phyloP scores from a whole-genome alignment of 2,797 vertebrate species.

The Sebastes vulpes region DNA sequence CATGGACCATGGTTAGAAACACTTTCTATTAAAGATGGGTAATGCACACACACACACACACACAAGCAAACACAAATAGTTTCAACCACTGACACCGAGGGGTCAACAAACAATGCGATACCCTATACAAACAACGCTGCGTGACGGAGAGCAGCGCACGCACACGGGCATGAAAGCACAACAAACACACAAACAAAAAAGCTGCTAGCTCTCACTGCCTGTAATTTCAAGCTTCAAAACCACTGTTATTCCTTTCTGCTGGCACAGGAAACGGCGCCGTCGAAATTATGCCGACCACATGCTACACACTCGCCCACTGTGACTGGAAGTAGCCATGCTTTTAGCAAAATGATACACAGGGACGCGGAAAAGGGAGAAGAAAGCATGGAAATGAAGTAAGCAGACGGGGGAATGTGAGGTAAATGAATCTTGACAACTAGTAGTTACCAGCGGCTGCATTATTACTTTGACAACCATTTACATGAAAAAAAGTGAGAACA shows the following conservation, averaged over 20 bases:
- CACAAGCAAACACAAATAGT: background rate
- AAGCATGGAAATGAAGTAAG: constrained; percentile 30
- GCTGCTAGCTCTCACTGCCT: background rate
- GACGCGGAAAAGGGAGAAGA: constrained; percentile 11
- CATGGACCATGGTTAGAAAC: background rate
- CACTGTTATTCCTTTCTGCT: background rate
- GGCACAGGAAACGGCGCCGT: constrained; percentile 20
- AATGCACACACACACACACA: background rate
- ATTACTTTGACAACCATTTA: constrained; percentile 43
- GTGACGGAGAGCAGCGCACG: background rate
- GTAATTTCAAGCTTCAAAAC: constrained; percentile 37
- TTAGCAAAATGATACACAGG: constrained; percentile 43
- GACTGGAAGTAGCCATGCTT: constrained; percentile 42
- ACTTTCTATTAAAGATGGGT: background rate
- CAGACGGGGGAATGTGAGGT: constrained; percentile 4
- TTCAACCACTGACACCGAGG: constrained; percentile 1
- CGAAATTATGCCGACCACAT: constrained; percentile 34
- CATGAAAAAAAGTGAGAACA: constrained; percentile 1
- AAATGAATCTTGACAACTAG: constrained; percentile 61
- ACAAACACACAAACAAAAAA: constrained; percentile 9
- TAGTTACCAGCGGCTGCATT: constrained; percentile 33
- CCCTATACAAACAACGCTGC: background rate
- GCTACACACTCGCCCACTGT: constrained; percentile 34
- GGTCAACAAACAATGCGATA: constrained; percentile 34
- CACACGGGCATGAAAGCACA: constrained; percentile 7